A percentile compares a stretch with the other conserved stretches of the same genome.
Conservation (phyloP, 2,113 vertebrate genomes). For the Bothrops jararaca region DNA sequence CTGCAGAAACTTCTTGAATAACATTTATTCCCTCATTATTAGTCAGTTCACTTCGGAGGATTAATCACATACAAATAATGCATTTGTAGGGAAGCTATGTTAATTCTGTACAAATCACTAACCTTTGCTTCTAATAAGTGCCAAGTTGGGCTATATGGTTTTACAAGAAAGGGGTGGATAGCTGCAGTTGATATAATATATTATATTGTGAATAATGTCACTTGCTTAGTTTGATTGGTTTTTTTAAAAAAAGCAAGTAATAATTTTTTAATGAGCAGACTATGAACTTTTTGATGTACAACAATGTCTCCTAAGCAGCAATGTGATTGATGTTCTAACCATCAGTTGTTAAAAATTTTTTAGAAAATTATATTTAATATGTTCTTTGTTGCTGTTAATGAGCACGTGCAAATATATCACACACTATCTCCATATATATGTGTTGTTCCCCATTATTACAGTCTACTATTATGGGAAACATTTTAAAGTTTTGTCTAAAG, state of each 20-base stretch:
- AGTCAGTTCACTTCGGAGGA: background rate
- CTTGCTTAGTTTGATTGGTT: background rate
- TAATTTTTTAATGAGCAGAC: slow-evolving; percentile 9
- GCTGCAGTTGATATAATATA: background rate
- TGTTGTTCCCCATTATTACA: background rate
- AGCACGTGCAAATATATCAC: background rate
- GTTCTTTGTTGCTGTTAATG: background rate
- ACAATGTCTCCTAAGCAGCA: background rate
- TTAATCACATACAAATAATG: slow-evolving; percentile 7
- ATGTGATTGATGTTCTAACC: background rate
- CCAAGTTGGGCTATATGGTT: background rate
- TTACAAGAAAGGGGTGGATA: background rate
- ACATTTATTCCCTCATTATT: background rate
- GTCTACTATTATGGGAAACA: background rate
- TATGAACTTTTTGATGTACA: background rate
- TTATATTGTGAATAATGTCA: background rate
- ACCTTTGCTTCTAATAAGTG: slow-evolving; percentile 8
- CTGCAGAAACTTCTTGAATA: background rate
- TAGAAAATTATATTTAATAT: background rate
- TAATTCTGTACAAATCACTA: slow-evolving; percentile 14
- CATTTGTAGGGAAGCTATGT: background rate
- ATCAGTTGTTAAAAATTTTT: background rate
- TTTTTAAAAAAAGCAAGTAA: background rate
- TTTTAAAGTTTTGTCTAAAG: background rate
- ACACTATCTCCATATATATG: background rate